A percentile compares a stretch with the other conserved stretches of the same genome.
These are phyloP conservation scores for Mythimna loreyi DNA, from an alignment of 2,888 invertebrate species.

Conservation along the genomic window DNA sequence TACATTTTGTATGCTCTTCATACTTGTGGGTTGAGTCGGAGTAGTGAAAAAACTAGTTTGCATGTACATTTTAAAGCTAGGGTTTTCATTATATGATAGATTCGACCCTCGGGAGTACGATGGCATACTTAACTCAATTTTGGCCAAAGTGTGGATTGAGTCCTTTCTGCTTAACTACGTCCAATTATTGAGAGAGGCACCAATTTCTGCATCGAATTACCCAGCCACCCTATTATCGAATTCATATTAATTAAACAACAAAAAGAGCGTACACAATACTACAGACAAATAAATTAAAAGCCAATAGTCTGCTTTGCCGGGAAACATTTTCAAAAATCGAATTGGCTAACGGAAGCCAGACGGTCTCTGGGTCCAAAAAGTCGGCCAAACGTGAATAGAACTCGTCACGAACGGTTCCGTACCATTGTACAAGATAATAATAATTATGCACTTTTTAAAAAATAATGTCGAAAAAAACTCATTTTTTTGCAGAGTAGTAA, in stretches of 20 bases:
- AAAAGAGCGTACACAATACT: slow-evolving; percentile 68
- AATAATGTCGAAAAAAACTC: too few species aligned
- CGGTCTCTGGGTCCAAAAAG: slow-evolving; percentile 60
- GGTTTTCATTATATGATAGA: too few species aligned
- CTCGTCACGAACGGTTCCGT: not conserved
- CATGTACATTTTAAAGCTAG: too few species aligned
- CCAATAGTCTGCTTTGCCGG: slow-evolving; percentile 75
- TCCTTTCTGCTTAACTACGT: too few species aligned
- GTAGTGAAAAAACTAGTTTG: too few species aligned
- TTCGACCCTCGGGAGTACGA: too few species aligned
- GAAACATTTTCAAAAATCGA: slow-evolving; percentile 79
- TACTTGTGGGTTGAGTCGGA: too few species aligned
- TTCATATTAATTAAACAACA: slow-evolving; percentile 63
- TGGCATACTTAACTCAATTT: too few species aligned
- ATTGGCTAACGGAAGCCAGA: slow-evolving; percentile 67
- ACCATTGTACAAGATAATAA: not conserved
- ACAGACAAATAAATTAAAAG: slow-evolving; percentile 85
- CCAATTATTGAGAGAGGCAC: slow-evolving; percentile 18
- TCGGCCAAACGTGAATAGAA: not conserved
- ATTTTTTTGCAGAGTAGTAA: too few species aligned
- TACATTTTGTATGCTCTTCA: too few species aligned
- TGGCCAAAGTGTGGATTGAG: too few species aligned
- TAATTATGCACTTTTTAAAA: too few species aligned
- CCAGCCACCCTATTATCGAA: slow-evolving; percentile 43
- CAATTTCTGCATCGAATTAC: slow-evolving; percentile 34